Evolutionary conservation across 2,888 invertebrate species (phyloP), one percentile per base, ranked within the genome.

Genomic region (Hyles lineata): DNA sequence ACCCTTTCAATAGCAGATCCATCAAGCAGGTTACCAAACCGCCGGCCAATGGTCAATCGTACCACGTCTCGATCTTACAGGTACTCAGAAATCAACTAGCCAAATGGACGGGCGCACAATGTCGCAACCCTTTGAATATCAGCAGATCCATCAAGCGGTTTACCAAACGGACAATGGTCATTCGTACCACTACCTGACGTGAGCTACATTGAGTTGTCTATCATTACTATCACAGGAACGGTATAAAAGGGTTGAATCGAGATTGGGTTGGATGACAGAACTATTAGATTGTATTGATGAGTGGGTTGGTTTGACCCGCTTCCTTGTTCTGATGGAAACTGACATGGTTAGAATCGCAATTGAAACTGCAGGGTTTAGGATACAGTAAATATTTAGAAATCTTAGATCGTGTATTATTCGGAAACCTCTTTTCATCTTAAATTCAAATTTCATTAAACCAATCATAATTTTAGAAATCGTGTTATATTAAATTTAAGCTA

Each of bases 141-240:
- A 67, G 55, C 55, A 55, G 67, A 50, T 32, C 70, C 23, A 58
- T 59, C 62, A 21, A 32, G 52, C 15, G 19, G 60, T 60, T 35
- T 35, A 23, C 35, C 25, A 43, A 61, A 70, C 58, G 23, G 50
- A 59, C 58, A 69, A 61, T 63, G 71, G 32, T 71, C 70, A 62
- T 61, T 50, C 50, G 29, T 62, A 71, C 43, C 43, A 43, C 43
- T 43, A 43, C 55, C 43, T 29, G 71, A 71, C 62, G 62, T 71
- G 29, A 21, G 9, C 7, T 70, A 59, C 77, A 79, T 79, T 78
- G 79, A 79, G 75, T 76, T 79, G 79, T 78, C 79, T 73, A 77
- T 79, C 79, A 79, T 32, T 62, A 71, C 43, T 71, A 50, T 17
- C 50, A 15, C 32, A 43, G 43, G 43, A 43, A 15, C n/a, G 60